These are phyloP conservation scores for Lutjanus campechanus DNA, from an alignment of 2,797 vertebrate species.

Conservation along the genomic window DNA sequence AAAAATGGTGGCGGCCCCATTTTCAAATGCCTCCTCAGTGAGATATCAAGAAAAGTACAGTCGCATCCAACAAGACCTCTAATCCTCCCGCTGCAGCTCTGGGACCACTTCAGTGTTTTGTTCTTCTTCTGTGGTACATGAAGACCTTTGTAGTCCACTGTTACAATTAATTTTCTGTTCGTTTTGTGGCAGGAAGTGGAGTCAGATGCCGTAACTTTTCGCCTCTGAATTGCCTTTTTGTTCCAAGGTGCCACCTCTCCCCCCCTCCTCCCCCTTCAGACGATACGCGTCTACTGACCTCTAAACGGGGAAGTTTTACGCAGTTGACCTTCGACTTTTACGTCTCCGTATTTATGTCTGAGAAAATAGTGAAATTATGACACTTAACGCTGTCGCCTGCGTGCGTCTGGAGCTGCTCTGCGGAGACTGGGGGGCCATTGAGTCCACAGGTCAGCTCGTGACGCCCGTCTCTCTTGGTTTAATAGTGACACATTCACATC, in stretches of 20 bases:
- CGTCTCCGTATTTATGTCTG: conserved; percentile 81
- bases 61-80: conserved; percentile 23
- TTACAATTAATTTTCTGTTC: conserved; percentile 78
- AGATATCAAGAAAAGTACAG: conserved; percentile 9
- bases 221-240: conserved; percentile 83
- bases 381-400: conserved; percentile 81
- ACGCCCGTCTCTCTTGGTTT: conserved; percentile 59
- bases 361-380: conserved; percentile 85
- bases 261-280: conserved; percentile 3
- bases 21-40: conserved; percentile 12
- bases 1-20: background rate
- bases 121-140: conserved; percentile 59
- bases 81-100: conserved; percentile 38
- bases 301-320: conserved; percentile 84
- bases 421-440: conserved; percentile 75
- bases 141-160: conserved; percentile 54
- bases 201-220: conserved; percentile 67
- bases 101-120: conserved; percentile 42
- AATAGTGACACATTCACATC: conserved; percentile 56
- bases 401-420: conserved; percentile 76
- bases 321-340: conserved; percentile 81
- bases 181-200: conserved; percentile 74
- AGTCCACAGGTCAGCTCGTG: conserved; percentile 56
- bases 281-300: conserved; percentile 62
- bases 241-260: conserved; percentile 60